Conservation (phyloP, 1,140 invertebrate genomes). For the Panulirus ornatus region DNA sequence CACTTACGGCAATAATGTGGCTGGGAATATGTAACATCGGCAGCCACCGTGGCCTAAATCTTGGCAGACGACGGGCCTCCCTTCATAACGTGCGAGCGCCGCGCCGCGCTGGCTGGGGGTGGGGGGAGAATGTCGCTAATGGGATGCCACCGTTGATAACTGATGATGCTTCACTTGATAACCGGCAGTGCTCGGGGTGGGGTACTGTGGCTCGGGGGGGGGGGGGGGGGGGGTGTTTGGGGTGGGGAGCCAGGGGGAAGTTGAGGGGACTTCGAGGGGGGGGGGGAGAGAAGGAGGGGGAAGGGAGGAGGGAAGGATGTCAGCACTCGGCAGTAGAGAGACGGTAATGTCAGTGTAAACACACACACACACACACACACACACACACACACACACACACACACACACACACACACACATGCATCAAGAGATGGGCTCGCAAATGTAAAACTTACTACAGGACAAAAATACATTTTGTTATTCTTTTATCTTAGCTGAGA, state of each 20-base stretch:
- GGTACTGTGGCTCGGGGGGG: neutral
- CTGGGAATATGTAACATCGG: slow-evolving; percentile 38
- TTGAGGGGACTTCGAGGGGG: no score
- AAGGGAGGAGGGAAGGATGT: neutral
- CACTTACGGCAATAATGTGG: slow-evolving; percentile 44
- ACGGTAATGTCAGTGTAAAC: no score
- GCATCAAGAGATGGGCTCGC: no score
- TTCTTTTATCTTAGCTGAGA: no score
- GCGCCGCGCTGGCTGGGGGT: no score
- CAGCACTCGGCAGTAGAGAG: no score
- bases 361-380: no score
- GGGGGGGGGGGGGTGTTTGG: neutral
- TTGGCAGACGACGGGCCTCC: neutral
- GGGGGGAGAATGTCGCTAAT: slow-evolving; percentile 60
- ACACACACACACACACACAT: no score
- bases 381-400: no score
- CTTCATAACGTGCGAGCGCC: slow-evolving; percentile 52
- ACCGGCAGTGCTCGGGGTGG: slow-evolving; percentile 3
- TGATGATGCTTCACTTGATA: slow-evolving; percentile 65
- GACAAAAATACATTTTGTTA: no score
- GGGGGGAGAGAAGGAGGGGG: neutral
- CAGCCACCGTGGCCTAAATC: slow-evolving; percentile 48
- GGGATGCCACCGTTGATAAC: slow-evolving; percentile 56
- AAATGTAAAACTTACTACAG: no score
- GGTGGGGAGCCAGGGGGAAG: neutral